Evolutionary conservation across 2,113 vertebrate species (phyloP), one percentile per base, ranked within the genome.

Genomic region (Gnathonemus echidnorhynchus): DNA sequence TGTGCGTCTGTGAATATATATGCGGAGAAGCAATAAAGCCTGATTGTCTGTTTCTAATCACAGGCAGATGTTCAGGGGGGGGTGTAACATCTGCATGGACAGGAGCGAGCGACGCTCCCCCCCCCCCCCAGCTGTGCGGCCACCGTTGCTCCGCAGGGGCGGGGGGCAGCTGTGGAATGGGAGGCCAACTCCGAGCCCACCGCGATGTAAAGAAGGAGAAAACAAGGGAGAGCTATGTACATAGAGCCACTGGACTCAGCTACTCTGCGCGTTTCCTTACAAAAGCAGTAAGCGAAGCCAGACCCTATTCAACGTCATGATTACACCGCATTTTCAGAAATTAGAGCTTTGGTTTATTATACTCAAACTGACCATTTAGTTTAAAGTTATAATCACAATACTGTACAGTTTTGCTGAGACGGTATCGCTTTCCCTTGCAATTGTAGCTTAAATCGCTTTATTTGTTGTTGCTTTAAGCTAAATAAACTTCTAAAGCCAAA

Each of bases 41-140:
- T 94, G 93, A 95, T 95, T 95, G 95, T 95, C 94, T 95, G 94
- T 93, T 90, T 91, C 66, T 96, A 96, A 96, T 95, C 94, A 96
- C 94, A 94, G 93, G 93, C 96, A 96, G 95, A 96, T 96, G 96
- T 93, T 92, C 87, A 90, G 93, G 95, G 92, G 17, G 52, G 52
- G 94, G 94, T 96, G 94, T 74, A 91, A 90, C 70, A 93, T 92
- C 95, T 95, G 95, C 95, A 95, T 95, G 94, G 96, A 94, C 94
- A 92, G 90, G 92, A 93, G 92, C 91, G 92, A 89, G 93, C 91
- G 92, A 89, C 62, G 0, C 24, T 10, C 91, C 87, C 94, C 93
- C 93, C 93, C 94, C 96, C 50, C 11, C 50, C 15, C 2, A 96
- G 95, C 95, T 96, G 96, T 95, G 94, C 92, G 93, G 95, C 94